Base-by-base conservation (phyloP, 2,797 vertebrate species). In the Tauraco hartlaubi region DNA sequence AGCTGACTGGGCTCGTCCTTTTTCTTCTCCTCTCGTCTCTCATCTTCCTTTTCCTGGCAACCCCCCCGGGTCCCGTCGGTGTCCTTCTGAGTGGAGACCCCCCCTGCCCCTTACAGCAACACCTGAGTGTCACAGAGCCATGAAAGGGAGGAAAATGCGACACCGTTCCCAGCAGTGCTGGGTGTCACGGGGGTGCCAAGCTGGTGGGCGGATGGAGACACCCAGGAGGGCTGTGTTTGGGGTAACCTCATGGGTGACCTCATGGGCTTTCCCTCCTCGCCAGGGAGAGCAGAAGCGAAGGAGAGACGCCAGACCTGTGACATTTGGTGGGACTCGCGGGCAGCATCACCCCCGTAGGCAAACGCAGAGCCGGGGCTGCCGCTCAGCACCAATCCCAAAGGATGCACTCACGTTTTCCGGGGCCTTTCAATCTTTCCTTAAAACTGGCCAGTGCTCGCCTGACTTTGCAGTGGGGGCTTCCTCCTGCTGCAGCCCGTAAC, bases 81-180 rank as follows among this genome's bases (percentile, higher is more conserved):
- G 20, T 85, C 83, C 92, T 87, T 93, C 76, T 72, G 64, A 95
- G 85, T 92, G 95, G 95, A 95, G 96, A 96, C 81, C 89, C 85
- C 41, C 88, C 82, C 91, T 95, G 85, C 76, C 88, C 83, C 93
- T 87, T 28, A 15, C 7, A 82, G 80, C 66, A 61, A 29, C 0
- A 4, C 6, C 12, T 75, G 92, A 94, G 94, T 87, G 90, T 54
- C 41, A 20, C 35, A 2, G 55, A 41, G 61, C 5, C 92, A 86
- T 90, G 90, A 94, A 94, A 90, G 80, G 56, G 48, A 92, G 67
- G 56, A 49, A 56, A 85, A 87, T 83, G 81, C 13, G 35, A 67
- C 64, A 3, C 31, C 1, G 2, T 4, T 41, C 29, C 91, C 6
- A 1, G 0, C 0, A 16, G 51, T 0, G 4, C 67, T 31, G 54